Percentiles rank a stretch among this genome's conserved stretches.
These are phyloP conservation scores for Drosophila monieri DNA, from an alignment of 2,888 invertebrate species.

Conservation along the genomic window DNA sequence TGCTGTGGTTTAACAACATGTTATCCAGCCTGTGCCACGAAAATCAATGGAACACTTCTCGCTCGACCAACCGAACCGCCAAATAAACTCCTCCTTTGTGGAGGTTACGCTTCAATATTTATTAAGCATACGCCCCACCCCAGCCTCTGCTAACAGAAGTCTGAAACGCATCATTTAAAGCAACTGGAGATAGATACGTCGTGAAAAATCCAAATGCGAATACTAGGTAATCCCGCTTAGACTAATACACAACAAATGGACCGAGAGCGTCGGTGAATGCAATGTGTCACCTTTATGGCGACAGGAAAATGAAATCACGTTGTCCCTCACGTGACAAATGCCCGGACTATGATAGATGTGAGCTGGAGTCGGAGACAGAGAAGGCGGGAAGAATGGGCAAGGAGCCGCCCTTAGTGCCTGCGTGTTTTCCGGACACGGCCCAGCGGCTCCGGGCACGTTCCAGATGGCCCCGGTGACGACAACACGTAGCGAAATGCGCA, in stretches of 20 bases:
- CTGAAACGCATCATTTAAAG: slow-evolving; percentile 16
- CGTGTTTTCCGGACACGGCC: slow-evolving; percentile 21
- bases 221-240: slow-evolving; percentile 9
- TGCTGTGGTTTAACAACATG: slow-evolving; percentile 50
- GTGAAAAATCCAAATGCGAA: slow-evolving; percentile 28
- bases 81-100: slow-evolving; percentile 42
- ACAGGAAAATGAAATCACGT: slow-evolving; percentile 79
- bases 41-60: slow-evolving; percentile 55
- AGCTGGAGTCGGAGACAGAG: slow-evolving; percentile 8
- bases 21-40: slow-evolving; percentile 33
- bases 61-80: slow-evolving; percentile 12
- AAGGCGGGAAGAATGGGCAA: neutral
- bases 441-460: slow-evolving; percentile 57
- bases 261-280: slow-evolving; percentile 53
- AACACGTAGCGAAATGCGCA: slow-evolving; percentile 77
- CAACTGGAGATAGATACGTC: slow-evolving; percentile 1
- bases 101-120: slow-evolving; percentile 13
- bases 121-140: slow-evolving; percentile 60
- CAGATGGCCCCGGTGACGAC: slow-evolving; percentile 62
- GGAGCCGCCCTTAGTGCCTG: slow-evolving; percentile 7
- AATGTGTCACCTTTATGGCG: slow-evolving; percentile 80
- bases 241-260: slow-evolving; percentile 44
- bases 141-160: neutral
- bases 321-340: slow-evolving; percentile 79
- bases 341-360: slow-evolving; percentile 72